Conservation (phyloP, 2,888 invertebrate genomes). For the Branchellion lobata region DNA sequence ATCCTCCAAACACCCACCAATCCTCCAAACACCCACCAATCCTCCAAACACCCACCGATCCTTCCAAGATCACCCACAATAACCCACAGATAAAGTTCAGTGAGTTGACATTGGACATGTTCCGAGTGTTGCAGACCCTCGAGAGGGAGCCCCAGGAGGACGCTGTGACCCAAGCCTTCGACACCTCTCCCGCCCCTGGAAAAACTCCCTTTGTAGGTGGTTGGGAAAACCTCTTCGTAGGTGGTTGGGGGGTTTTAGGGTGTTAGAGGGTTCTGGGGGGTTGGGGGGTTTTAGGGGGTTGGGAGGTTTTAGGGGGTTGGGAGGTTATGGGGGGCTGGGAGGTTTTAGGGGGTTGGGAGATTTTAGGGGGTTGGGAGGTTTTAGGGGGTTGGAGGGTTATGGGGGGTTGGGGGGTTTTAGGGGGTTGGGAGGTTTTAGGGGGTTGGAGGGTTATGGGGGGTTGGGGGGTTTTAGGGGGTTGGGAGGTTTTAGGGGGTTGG, state of each 20-base stretch:
- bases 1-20: too few relatives aligned
- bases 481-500: too few relatives aligned
- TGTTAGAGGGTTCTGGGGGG: neutral
- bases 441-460: too few relatives aligned
- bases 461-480: too few relatives aligned
- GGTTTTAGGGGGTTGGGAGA: too few relatives aligned
- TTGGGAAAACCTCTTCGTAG: conserved; percentile 68
- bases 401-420: too few relatives aligned
- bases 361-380: too few relatives aligned
- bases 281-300: neutral
- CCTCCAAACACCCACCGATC: neutral
- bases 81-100: conserved; percentile 78
- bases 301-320: too few relatives aligned
- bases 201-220: conserved; percentile 69
- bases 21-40: too few relatives aligned
- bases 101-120: conserved; percentile 96
- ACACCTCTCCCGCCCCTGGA: conserved; percentile 73
- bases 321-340: too few relatives aligned
- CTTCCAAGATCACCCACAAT: neutral
- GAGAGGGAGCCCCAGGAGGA: conserved; percentile 87
- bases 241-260: conserved; percentile 51
- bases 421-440: too few relatives aligned
- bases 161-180: conserved; percentile 60
- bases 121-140: conserved; percentile 88
- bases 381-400: too few relatives aligned